Conservation (phyloP, 2,113 vertebrate genomes). For the Agapornis roseicollis region DNA sequence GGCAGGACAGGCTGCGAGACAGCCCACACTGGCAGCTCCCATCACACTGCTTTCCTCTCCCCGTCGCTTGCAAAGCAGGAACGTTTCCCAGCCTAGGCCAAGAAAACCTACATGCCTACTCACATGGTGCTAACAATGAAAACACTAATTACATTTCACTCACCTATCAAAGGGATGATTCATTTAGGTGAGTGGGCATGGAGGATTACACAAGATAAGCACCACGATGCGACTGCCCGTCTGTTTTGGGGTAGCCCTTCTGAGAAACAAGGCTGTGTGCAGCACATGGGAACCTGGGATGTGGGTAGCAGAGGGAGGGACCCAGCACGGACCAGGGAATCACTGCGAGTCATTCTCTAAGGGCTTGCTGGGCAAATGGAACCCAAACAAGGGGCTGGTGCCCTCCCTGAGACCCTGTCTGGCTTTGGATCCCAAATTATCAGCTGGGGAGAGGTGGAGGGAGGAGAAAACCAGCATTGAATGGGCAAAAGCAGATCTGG, state of each 20-base stretch:
- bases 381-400: background rate
- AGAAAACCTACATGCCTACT: conserved; percentile 57
- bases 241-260: background rate
- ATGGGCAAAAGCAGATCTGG: background rate
- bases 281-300: background rate
- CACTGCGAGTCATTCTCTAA: background rate
- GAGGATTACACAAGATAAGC: conserved; percentile 42
- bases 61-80: background rate
- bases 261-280: background rate
- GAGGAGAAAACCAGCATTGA: background rate
- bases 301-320: background rate
- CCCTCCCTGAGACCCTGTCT: background rate
- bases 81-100: background rate
- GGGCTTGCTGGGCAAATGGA: background rate
- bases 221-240: background rate
- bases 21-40: background rate
- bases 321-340: background rate
- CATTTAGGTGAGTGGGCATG: conserved; percentile 50
- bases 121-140: conserved; percentile 51
- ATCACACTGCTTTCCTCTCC: background rate
- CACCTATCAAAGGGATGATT: conserved; percentile 61
- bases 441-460: background rate
- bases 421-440: background rate
- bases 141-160: conserved; percentile 61
- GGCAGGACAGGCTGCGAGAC: background rate